Conservation (phyloP, 2,797 vertebrate genomes). For the Silurus lanzhouensis region DNA sequence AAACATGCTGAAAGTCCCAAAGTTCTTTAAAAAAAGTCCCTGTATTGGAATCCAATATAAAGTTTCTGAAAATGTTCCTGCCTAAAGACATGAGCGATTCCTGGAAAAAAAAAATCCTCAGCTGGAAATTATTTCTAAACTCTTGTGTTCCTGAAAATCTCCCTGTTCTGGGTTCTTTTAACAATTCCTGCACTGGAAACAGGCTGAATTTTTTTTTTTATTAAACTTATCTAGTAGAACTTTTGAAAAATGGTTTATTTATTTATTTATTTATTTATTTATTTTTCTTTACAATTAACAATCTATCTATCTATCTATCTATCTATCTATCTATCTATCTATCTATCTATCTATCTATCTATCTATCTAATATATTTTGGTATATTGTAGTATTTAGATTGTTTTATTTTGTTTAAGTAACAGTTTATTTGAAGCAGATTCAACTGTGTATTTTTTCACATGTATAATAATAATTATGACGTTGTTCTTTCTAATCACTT, state of each 20-base stretch:
- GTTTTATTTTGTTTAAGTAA: background rate
- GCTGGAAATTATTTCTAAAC: background rate
- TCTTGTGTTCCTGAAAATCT: background rate
- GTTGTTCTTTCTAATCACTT: too few species aligned
- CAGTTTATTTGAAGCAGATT: background rate
- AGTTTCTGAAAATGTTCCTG: conserved; percentile 19
- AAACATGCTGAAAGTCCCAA: conserved; percentile 10
- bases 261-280: too few species aligned
- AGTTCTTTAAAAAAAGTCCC: background rate
- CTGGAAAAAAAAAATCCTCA: background rate
- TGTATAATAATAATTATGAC: too few species aligned
- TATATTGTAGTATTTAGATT: too few species aligned
- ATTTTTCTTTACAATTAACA: too few species aligned
- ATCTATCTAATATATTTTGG: too few species aligned
- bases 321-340: too few species aligned
- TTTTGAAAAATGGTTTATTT: too few species aligned
- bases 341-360: too few species aligned
- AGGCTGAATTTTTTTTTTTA: background rate
- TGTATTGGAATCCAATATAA: background rate
- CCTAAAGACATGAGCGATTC: background rate
- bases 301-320: too few species aligned
- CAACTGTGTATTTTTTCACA: background rate
- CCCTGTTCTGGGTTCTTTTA: background rate
- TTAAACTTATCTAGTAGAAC: background rate
- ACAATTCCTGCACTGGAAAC: background rate